Base-by-base conservation (phyloP, 2,888 invertebrate genomes). In the Chrysotoxum bicinctum region DNA sequence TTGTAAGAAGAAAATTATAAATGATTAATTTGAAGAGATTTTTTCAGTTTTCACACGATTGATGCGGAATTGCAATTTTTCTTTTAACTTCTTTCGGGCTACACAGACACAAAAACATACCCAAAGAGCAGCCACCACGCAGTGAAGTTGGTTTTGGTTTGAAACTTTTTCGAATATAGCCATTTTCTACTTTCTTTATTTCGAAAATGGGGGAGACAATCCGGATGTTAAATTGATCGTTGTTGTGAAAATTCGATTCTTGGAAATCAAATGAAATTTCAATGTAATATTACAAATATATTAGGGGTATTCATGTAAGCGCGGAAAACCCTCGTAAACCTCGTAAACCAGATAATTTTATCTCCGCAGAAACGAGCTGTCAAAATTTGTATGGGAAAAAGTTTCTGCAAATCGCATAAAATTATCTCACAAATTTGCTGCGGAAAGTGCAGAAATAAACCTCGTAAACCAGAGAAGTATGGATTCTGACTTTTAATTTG, bases 1-100 rank as follows among this genome's bases (percentile, higher is more conserved):
- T 26, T 64, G 30, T 58, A 80, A 69, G 54, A 32, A 56, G 52
- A 30, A 74, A 84, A 75, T 72, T 70, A 52, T 26, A 50, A 50
- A 50, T 43, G 45, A 64, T 66, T 84, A 68, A 82, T 78, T 84
- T 80, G 37, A 72, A 75, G 69, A 84, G 75, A 84, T 58, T 79
- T 84, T n/a, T 50, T 50, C 50, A 50, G n/a, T 50, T 50, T 80
- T 84, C 72, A 75, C 80, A 75, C 80, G 80, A 80, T 84, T 80
- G 80, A 84, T 84, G 84, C 84, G 84, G 84, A 84, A 84, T 84
- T 84, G 84, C 84, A 84, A 84, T 84, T 84, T 84, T 80, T 66
- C 30, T 50, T 84, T 84, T 64, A 66, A 80, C 75, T 84, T 75
- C 74, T 80, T 75, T 84, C 74, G 64, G 69, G 74, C 79, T 72